Conservation (phyloP, 2,888 invertebrate species). For the Eristalis arbustorum region DNA sequence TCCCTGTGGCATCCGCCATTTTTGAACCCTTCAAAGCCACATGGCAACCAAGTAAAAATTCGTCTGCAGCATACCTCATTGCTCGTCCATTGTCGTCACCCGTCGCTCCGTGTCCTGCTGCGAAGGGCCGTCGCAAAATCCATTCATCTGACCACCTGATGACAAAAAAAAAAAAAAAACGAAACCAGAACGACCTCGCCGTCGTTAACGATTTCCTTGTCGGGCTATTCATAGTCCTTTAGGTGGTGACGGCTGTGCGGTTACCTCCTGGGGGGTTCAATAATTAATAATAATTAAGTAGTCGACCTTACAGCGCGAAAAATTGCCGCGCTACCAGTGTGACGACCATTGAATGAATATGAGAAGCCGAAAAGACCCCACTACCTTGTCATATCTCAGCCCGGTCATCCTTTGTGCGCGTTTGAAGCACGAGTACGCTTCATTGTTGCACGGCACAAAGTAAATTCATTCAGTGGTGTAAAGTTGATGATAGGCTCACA, state of each 20-base stretch:
- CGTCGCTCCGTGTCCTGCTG: constrained; percentile 9
- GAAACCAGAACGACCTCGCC: background rate
- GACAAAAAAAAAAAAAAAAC: background rate
- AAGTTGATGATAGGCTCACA: constrained; percentile 56
- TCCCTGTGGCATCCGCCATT: background rate
- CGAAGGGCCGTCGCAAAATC: constrained; percentile 6
- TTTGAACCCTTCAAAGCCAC: background rate
- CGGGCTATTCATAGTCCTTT: background rate
- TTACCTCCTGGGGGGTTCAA: background rate
- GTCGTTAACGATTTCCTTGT: constrained; percentile 5
- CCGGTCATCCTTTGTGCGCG: constrained; percentile 4
- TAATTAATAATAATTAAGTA: constrained; percentile 51
- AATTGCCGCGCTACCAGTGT: constrained; percentile 15
- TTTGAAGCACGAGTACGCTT: background rate
- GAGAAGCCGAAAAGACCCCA: constrained; percentile 7
- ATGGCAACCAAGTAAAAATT: background rate
- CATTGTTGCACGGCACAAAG: background rate
- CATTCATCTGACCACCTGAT: constrained; percentile 34
- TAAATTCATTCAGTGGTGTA: constrained; percentile 45
- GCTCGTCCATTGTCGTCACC: background rate
- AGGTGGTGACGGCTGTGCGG: background rate
- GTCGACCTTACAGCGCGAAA: background rate
- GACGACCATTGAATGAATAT: constrained; percentile 33
- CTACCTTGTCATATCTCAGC: background rate
- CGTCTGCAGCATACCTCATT: constrained; percentile 9